phyloP scores from a whole-genome alignment of 2,113 vertebrate species.

The Panthera uncia region DNA sequence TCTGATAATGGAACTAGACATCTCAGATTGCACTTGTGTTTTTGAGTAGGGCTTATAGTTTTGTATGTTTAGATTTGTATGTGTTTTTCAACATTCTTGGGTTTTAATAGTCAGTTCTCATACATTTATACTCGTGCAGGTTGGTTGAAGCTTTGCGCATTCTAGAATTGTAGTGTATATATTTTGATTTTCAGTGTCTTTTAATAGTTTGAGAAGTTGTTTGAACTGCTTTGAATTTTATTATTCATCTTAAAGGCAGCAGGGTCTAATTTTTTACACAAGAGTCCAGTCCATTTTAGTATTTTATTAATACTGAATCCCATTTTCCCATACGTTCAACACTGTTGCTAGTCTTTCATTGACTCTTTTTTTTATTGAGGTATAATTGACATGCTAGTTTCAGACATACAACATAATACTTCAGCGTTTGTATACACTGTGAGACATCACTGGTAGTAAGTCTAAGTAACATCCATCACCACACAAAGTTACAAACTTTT shows the following conservation, averaged over 20 bases:
- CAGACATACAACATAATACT: not conserved
- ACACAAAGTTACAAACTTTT: not conserved
- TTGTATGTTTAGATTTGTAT: not conserved
- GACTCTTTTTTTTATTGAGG: not conserved
- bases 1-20: not conserved
- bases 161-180: not conserved
- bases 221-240: not conserved
- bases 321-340: not conserved
- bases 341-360: not conserved
- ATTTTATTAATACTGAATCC: not conserved
- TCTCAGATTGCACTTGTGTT: not conserved
- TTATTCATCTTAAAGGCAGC: not conserved
- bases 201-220: not conserved
- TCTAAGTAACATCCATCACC: not conserved
- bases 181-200: not conserved
- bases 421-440: not conserved
- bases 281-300: not conserved
- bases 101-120: not conserved
- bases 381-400: not conserved
- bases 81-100: not conserved
- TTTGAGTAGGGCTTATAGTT: not conserved
- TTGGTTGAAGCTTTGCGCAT: not conserved
- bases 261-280: not conserved
- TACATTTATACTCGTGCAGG: not conserved
- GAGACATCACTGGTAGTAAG: not conserved